Percentiles rank a stretch among this genome's conserved stretches.
Conservation (phyloP, 2,888 invertebrate species). For the Neocrepidodera transversa region DNA sequence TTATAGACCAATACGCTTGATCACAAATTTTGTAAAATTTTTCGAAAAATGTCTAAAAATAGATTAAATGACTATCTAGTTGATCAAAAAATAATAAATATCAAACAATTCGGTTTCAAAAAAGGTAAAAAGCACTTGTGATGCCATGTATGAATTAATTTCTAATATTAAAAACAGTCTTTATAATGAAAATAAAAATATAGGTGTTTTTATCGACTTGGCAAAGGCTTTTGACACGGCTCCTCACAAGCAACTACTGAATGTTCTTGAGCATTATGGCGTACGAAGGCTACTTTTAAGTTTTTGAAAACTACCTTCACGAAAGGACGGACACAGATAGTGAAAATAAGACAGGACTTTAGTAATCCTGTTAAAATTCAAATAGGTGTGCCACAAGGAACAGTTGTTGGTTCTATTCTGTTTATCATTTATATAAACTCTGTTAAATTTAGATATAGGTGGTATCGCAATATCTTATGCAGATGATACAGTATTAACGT, state of each 20-base stretch:
- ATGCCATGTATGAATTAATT: conserved; percentile 16
- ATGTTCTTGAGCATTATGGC: not conserved
- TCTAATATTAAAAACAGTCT: conserved; percentile 2
- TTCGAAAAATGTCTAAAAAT: not conserved
- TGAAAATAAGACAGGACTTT: conserved; percentile 4
- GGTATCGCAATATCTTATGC: conserved; percentile 18
- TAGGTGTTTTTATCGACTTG: conserved; percentile 16
- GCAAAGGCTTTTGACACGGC: conserved; percentile 25
- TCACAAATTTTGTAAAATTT: not conserved
- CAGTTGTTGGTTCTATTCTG: too few relatives aligned
- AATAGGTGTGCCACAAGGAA: conserved; percentile 22
- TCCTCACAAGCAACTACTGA: not conserved
- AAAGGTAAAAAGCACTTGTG: conserved; percentile 7
- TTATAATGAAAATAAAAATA: conserved; percentile 1
- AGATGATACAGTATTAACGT: conserved; percentile 18
- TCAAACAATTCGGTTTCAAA: conserved; percentile 20
- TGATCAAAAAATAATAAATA: not conserved
- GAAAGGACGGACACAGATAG: too few relatives aligned
- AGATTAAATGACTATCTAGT: not conserved
- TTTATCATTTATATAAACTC: conserved; percentile 18
- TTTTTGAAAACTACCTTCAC: too few relatives aligned
- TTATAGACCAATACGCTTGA: not conserved
- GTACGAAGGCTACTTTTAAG: too few relatives aligned
- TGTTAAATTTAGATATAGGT: conserved; percentile 7
- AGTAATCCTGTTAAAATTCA: conserved; percentile 13